These are phyloP conservation scores for Petromus typicus DNA, from an alignment of 2,113 vertebrate species.

Conservation along the genomic window DNA sequence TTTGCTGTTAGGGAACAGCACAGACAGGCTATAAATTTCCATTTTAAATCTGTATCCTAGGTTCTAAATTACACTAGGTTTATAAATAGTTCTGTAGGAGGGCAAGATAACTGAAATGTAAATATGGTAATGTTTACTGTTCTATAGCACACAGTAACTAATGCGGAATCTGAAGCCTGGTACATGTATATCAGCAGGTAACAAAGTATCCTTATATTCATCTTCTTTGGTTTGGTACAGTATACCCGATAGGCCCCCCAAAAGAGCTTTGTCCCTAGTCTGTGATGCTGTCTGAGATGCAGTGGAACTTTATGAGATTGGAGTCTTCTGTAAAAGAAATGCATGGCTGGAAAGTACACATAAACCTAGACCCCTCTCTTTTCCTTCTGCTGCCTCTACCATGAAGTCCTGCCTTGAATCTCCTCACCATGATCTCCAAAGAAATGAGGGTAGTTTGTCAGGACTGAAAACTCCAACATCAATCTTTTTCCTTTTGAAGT, in stretches of 20 bases:
- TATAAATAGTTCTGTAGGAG: not conserved
- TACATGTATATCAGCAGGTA: not conserved
- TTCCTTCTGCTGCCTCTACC: not conserved
- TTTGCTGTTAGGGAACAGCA: not conserved
- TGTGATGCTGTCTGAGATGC: not conserved
- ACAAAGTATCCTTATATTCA: not conserved
- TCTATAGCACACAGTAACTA: not conserved
- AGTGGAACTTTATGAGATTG: not conserved
- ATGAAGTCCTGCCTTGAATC: too few species aligned
- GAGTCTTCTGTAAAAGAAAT: not conserved
- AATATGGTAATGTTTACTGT: not conserved
- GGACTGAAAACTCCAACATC: not conserved
- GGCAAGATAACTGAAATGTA: not conserved
- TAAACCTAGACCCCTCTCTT: rapidly evolving
- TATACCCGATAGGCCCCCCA: not conserved
- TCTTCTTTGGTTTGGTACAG: not conserved
- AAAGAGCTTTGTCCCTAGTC: rapidly evolving
- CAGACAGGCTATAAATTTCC: not conserved
- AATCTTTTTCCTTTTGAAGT: not conserved
- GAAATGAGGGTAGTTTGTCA: not conserved
- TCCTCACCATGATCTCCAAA: not conserved
- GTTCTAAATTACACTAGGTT: not conserved
- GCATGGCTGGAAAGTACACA: not conserved
- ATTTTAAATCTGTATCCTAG: not conserved
- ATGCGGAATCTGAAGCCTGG: not conserved